A percentile compares a stretch with the other conserved stretches of the same genome.
Evolutionary conservation across 1,140 invertebrate genomes (phyloP).

Genomic region (Diabrotica undecimpunctata): DNA sequence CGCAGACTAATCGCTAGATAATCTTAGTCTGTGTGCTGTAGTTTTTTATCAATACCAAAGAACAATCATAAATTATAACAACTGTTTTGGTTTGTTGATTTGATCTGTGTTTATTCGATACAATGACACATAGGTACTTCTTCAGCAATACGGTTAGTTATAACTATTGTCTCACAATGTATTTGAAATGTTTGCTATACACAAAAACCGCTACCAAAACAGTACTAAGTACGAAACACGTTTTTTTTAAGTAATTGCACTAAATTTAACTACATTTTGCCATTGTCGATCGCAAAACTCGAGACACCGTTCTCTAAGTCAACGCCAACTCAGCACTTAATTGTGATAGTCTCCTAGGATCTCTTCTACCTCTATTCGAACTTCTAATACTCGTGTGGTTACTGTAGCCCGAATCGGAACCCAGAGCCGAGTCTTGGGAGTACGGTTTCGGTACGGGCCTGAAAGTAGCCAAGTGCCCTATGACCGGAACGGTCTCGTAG

Average conservation of each 20-base stretch:
- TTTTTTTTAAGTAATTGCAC: background rate
- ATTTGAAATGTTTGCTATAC: too few relatives aligned
- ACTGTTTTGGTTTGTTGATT: too few relatives aligned
- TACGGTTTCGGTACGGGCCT: conserved; percentile 46
- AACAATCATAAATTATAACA: too few relatives aligned
- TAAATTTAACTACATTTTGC: conserved; percentile 8
- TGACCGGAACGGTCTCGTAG: conserved; percentile 57
- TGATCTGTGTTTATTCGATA: too few relatives aligned
- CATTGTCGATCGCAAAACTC: conserved; percentile 2
- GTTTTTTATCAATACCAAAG: too few relatives aligned
- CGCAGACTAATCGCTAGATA: too few relatives aligned
- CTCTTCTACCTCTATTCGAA: conserved; percentile 42
- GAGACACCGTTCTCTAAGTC: conserved; percentile 31
- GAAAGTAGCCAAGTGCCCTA: conserved; percentile 49
- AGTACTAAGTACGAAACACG: too few relatives aligned
- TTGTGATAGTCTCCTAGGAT: conserved; percentile 44
- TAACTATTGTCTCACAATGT: too few relatives aligned
- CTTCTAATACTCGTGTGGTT: conserved; percentile 56
- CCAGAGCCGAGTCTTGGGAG: conserved; percentile 56
- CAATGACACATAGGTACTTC: too few relatives aligned
- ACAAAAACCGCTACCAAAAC: too few relatives aligned
- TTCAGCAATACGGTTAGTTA: too few relatives aligned
- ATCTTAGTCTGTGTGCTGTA: too few relatives aligned
- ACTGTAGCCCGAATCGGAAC: conserved; percentile 67
- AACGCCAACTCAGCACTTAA: conserved; percentile 45